Percentiles rank a stretch among this genome's conserved stretches.
Evolutionary conservation across 2,113 vertebrate genomes (phyloP).

Genomic region (Paracanthobrama guichenoti): DNA sequence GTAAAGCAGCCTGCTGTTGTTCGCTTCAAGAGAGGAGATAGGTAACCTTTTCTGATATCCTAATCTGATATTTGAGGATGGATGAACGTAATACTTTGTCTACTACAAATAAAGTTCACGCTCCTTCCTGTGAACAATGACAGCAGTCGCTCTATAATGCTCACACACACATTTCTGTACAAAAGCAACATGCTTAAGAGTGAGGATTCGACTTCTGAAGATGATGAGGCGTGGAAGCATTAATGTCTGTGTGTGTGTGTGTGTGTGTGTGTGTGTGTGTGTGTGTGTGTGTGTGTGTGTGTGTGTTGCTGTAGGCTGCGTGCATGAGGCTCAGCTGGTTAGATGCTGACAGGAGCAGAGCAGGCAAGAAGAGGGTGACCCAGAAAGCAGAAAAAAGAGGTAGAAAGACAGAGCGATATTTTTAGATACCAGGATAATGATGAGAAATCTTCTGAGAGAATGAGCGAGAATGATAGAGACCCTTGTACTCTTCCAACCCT

Average conservation of each 20-base stretch:
- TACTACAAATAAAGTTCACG: conserved; percentile 57
- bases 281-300: conserved; percentile 20
- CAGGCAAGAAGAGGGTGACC: conserved; percentile 57
- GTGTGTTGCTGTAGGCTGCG: conserved; percentile 21
- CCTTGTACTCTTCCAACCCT: not conserved
- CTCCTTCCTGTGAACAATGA: conserved; percentile 42
- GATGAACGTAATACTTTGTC: conserved; percentile 53
- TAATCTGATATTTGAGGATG: conserved; percentile 56
- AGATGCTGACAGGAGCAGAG: conserved; percentile 40
- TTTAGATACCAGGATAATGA: conserved; percentile 63
- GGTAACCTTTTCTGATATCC: conserved; percentile 52
- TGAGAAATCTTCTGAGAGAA: conserved; percentile 43
- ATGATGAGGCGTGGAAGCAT: not conserved
- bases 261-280: conserved; percentile 26
- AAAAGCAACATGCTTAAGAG: conserved; percentile 8
- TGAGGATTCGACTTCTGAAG: conserved; percentile 15
- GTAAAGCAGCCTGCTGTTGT: conserved; percentile 40
- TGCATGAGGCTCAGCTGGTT: conserved; percentile 44
- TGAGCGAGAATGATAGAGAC: conserved; percentile 1
- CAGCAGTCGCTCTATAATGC: conserved; percentile 6
- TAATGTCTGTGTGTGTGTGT: conserved; percentile 10
- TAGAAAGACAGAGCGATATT: conserved; percentile 55
- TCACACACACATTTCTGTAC: conserved; percentile 19
- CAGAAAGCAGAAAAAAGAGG: conserved; percentile 55
- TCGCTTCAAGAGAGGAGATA: conserved; percentile 35